These are phyloP conservation scores for Cosmia pyralina DNA, from an alignment of 2,888 invertebrate genomes.

Conservation along the genomic window DNA sequence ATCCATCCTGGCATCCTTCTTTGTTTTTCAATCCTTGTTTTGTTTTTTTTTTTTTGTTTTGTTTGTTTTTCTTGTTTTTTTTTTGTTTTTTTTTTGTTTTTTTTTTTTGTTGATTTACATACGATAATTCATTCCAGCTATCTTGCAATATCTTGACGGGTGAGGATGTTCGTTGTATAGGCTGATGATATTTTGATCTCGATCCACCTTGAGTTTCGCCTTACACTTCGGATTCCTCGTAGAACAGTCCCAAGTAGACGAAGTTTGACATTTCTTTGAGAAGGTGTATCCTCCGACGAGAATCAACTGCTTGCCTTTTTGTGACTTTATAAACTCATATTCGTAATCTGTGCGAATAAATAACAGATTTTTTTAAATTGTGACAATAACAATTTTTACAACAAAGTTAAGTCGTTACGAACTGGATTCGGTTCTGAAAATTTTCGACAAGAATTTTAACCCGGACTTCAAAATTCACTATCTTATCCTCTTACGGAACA, in stretches of 20 bases:
- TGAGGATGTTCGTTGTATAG: slow-evolving; percentile 50
- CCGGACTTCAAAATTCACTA: no score
- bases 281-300: slow-evolving; percentile 72
- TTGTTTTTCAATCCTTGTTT: slow-evolving; percentile 15
- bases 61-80: no score
- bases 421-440: no score
- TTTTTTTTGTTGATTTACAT: no score
- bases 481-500: no score
- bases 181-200: slow-evolving; percentile 23
- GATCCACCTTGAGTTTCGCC: slow-evolving; percentile 51
- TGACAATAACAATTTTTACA: neutral
- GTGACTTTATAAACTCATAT: slow-evolving; percentile 54
- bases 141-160: slow-evolving; percentile 27
- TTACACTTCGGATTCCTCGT: slow-evolving; percentile 59
- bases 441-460: no score
- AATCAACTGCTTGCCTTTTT: slow-evolving; percentile 62
- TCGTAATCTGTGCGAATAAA: slow-evolving; percentile 25
- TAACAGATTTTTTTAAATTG: neutral
- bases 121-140: slow-evolving; percentile 16
- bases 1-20: neutral
- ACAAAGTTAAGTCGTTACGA: no score
- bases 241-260: slow-evolving; percentile 56
- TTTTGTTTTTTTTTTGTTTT: no score
- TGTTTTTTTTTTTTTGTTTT: no score
- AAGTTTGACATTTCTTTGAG: slow-evolving; percentile 14